These are phyloP conservation scores for Gambusia holbrooki DNA, from an alignment of 2,113 vertebrate genomes.

Conservation along the genomic window DNA sequence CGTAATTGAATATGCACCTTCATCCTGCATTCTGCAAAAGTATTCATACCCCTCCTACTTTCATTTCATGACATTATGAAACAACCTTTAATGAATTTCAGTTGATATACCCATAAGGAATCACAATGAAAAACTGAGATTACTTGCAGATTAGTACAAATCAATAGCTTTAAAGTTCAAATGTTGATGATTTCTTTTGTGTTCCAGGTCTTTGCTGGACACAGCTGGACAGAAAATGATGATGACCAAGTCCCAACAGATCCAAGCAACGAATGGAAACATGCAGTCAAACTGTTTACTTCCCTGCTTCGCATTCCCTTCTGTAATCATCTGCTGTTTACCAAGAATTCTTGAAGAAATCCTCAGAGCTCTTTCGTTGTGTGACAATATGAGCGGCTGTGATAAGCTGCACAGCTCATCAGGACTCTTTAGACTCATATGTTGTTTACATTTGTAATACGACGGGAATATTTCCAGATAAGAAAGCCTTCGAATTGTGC, in stretches of 20 bases:
- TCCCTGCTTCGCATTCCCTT: no score
- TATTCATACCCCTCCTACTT: background rate
- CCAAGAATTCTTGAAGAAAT: background rate
- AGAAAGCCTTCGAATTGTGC: constrained; percentile 26
- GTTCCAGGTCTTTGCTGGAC: constrained; percentile 48
- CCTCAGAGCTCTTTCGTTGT: constrained; percentile 18
- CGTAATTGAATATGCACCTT: background rate
- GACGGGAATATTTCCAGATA: constrained; percentile 50
- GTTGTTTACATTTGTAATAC: constrained; percentile 35
- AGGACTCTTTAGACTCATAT: constrained; percentile 4
- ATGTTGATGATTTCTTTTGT: constrained; percentile 28
- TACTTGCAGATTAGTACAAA: background rate
- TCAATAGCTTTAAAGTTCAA: constrained; percentile 8
- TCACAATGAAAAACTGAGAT: background rate
- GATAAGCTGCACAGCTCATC: constrained; percentile 28
- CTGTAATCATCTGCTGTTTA: background rate
- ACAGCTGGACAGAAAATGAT: background rate
- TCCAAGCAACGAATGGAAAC: constrained; percentile 5
- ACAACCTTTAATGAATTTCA: background rate
- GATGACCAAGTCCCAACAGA: background rate
- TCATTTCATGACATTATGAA: background rate
- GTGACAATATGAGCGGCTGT: constrained; percentile 13
- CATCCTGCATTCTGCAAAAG: background rate
- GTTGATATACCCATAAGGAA: background rate
- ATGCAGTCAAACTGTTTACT: background rate